Base-by-base conservation (phyloP, 2,113 vertebrate species). In the Tragelaphus scriptus region DNA sequence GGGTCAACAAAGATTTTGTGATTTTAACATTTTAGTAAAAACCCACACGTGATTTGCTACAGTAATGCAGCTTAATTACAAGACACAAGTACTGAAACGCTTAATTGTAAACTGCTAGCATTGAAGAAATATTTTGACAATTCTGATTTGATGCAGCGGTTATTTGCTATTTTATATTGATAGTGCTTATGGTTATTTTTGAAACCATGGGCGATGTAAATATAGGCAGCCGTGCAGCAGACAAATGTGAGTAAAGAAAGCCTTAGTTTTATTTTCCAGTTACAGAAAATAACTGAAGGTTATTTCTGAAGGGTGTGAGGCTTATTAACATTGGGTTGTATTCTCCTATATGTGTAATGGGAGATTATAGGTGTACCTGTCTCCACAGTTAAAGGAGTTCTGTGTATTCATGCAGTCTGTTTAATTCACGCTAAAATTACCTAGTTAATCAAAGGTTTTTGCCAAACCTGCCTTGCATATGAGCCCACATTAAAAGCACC, bases 131-230 rank as follows among this genome's bases (percentile, higher is more conserved):
- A 84, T 96, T 93, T 96, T 98, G 97, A 96, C 68, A 82, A 36
- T 98, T 98, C 93, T 94, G 88, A 98, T 96, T 92, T 51, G 89
- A 95, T 97, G 30, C 90, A 97, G 98, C 98, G 97, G 97, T 99
- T 98, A 90, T 98, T 99, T 98, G 97, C 96, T 98, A 97, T 98
- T 99, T 98, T 98, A 97, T 99, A 97, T 84, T 94, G 97, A 96
- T 94, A 96, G 95, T 98, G 98, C 98, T 98, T 98, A 81, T 98
- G 97, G 98, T 98, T 97, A 97, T 87, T 88, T 97, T 96, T 92
- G 95, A 97, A 98, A 85, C 97, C 58, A 47, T 98, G 96, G 96
- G 71, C 95, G 96, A 51, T 95, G 85, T 99, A 98, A 98, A 98
- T 98, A 98, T 96, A 98, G 96, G 94, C 96, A 98, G 96, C 95